Evolutionary conservation across 1,140 invertebrate genomes (phyloP), one percentile per base, ranked within the genome.

Genomic region (Oncopeltus fasciatus): DNA sequence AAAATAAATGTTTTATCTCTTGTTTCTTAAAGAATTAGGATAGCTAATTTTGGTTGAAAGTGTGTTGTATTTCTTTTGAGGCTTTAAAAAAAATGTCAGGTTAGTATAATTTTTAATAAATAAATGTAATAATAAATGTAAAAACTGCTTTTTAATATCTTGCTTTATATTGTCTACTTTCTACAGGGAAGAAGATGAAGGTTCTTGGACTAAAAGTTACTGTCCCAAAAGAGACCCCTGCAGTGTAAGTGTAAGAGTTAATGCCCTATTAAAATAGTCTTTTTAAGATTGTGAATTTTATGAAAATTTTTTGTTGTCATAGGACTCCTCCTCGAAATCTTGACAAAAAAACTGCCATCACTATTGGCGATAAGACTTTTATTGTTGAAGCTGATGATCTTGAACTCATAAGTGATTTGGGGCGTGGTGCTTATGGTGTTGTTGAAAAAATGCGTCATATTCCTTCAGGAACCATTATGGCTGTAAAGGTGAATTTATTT

Each of bases 381-480:
- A 86, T 86, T 67, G 90, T 97, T 16, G 88, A 91, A 74, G 90
- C 91, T n/a, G 88, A 91, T 78, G 89, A 91, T 73, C 77, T 92
- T 67, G 86, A 87, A 69, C 88, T 84, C 72, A 84, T 90, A 60
- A 86, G 87, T 71, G 88, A 95, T 73, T 80, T 98, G 64, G 95
- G 95, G 2, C 82, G 90, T 66, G 95, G 95, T 12, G 93, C 93
- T 14, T 98, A 96, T 79, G 94, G 95, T 3, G 86, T 94, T 72
- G 95, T 98, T 4, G 90, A 95, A 69, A 95, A 95, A 78, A 95
- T 98, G 91, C 77, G 82, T 60, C 95, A 98, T 72, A 85, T 85
- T 70, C 86, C 86, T 64, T 92, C 87, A 68, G 82, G 84, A 59
- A 90, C 89, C 60, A 85, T 91, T 53, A 92, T 98, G 85, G 95